Base-by-base conservation (phyloP, 2,888 invertebrate genomes). In the Crossocerus cetratus region DNA sequence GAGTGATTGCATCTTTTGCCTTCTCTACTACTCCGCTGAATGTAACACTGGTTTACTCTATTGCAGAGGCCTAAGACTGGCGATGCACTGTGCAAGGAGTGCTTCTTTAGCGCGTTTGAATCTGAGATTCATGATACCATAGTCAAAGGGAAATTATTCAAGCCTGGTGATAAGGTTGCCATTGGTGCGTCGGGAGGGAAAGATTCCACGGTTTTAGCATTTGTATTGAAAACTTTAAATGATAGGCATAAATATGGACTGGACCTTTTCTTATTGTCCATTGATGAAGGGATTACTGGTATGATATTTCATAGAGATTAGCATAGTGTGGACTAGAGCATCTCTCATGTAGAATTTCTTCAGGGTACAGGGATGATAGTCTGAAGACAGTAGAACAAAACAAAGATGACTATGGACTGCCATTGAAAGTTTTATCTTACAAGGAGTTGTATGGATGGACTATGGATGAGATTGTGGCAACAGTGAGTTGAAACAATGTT, bases 371-470 rank as follows among this genome's bases (percentile, higher is more conserved):
- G 81, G 99, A 99, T 90, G 99, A 99, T 89, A 99, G 99, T 89
- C 92, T 99, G 65, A 96, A 98, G 91, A 99, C 99, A 0, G 99
- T 99, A 0, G 97, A 98, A 89, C 94, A 96, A 88, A 99, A 99
- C 89, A 93, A 96, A 68, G 95, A 96, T 84, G 98, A 99, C 89
- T 99, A 99, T 91, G 94, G 94, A 83, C 95, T 99, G 91, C 95
- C 98, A 0, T 91, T 99, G 53, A 98, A 97, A 92, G 97, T 99
- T 74, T 92, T 99, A 5, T 99, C 99, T 0, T 99, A 99, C 88
- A 96, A 98, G 91, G 98, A 99, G 84, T 91, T 99, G 3, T 99
- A 99, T 91, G 99, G 99, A 0, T 99, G 99, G 99, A 99, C 99
- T 2, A 99, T 99, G 98, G 99, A 99, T 91, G 96, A 96, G 86